A percentile compares a stretch with the other conserved stretches of the same genome.
phyloP scores from a whole-genome alignment of 2,797 vertebrate species.

The Cynopterus sphinx region DNA sequence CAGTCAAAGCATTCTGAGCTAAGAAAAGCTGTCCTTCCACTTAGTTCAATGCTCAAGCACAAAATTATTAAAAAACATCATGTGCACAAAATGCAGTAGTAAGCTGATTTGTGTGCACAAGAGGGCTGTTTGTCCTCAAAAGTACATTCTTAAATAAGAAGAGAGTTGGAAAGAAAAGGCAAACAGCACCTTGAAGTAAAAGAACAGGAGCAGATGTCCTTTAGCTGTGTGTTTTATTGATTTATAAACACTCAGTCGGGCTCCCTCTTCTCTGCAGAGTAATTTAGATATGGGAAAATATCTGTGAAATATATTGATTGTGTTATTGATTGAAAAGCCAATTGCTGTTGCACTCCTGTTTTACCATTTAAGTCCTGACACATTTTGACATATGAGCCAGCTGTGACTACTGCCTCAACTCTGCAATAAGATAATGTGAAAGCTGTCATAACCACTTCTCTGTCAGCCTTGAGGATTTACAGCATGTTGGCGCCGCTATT shows the following conservation, averaged over 20 bases:
- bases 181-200: constrained; percentile 85
- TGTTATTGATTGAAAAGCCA: constrained; percentile 92
- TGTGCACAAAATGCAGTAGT: constrained; percentile 65
- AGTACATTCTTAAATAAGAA: constrained; percentile 85
- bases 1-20: constrained; percentile 59
- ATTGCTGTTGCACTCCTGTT: constrained; percentile 91
- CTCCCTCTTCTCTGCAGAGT: constrained; percentile 89
- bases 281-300: constrained; percentile 93
- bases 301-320: constrained; percentile 93
- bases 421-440: constrained; percentile 88
- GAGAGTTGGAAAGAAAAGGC: constrained; percentile 83
- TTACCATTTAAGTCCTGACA: constrained; percentile 91
- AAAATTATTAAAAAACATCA: constrained; percentile 79
- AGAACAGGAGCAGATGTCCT: constrained; percentile 87
- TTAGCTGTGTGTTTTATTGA: constrained; percentile 88
- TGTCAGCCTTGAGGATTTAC: constrained; percentile 86
- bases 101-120: constrained; percentile 81
- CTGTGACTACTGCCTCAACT: constrained; percentile 87
- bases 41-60: constrained; percentile 69
- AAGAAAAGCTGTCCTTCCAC: constrained; percentile 71
- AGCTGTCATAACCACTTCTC: constrained; percentile 87
- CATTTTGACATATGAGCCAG: constrained; percentile 91
- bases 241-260: constrained; percentile 88
- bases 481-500: constrained; percentile 78
- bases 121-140: constrained; percentile 80